phyloP scores from a whole-genome alignment of 2,797 vertebrate species.

The Periparus ater region DNA sequence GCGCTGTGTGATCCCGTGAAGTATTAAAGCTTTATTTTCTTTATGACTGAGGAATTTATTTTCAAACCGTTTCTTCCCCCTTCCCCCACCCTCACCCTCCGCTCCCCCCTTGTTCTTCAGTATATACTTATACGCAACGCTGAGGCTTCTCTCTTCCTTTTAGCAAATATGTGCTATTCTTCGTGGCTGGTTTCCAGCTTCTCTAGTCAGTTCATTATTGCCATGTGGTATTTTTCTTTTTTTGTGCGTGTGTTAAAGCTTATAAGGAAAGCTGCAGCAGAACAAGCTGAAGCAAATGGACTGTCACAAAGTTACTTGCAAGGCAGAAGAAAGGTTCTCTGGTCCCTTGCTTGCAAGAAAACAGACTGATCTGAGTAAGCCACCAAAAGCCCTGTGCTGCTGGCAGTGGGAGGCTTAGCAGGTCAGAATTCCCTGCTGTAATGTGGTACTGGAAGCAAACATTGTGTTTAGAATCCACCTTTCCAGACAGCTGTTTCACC shows the following conservation, averaged over 20 bases:
- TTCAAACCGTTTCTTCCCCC: background rate
- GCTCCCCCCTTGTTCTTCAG: background rate
- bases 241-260: background rate
- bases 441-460: background rate
- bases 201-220: background rate
- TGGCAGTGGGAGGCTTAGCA: background rate
- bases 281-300: background rate
- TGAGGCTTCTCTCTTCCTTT: background rate
- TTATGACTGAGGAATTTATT: background rate
- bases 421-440: background rate
- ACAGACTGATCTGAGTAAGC: background rate
- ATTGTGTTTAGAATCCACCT: background rate
- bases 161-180: background rate
- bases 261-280: background rate
- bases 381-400: background rate
- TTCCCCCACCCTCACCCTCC: fast-evolving
- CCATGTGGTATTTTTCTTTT: background rate
- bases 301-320: background rate
- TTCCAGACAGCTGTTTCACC: background rate
- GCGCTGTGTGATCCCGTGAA: background rate
- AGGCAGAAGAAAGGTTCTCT: background rate
- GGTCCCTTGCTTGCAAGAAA: background rate
- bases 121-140: background rate
- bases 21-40: background rate
- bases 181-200: background rate